These are phyloP conservation scores for Oxyura jamaicensis DNA, from an alignment of 2,113 vertebrate species.

Conservation along the genomic window DNA sequence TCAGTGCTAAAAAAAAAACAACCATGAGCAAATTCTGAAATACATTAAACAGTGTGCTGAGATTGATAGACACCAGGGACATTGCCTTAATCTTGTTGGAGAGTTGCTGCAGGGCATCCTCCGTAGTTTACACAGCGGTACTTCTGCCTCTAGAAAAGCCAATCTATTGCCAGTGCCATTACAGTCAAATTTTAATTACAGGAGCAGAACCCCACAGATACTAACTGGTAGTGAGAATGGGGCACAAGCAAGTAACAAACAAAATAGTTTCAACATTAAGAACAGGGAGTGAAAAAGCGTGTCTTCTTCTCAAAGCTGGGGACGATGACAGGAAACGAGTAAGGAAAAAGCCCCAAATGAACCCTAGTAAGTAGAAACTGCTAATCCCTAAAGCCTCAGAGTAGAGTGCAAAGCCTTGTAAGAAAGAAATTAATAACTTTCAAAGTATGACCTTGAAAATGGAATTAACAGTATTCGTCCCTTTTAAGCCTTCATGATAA, in stretches of 20 bases:
- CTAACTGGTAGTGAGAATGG: neutral
- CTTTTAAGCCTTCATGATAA: slow-evolving; percentile 76
- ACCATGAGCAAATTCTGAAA: slow-evolving; percentile 46
- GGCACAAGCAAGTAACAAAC: neutral
- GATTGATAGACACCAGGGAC: slow-evolving; percentile 66
- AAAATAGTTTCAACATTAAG: slow-evolving; percentile 13
- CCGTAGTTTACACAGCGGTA: neutral
- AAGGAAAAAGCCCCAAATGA: slow-evolving; percentile 30
- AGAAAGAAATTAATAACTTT: slow-evolving; percentile 79
- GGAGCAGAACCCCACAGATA: neutral
- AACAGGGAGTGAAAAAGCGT: slow-evolving; percentile 25
- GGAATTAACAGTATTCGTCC: slow-evolving; percentile 74
- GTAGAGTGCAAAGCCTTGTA: slow-evolving; percentile 61
- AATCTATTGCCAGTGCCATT: slow-evolving; percentile 10
- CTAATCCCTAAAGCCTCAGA: slow-evolving; percentile 74
- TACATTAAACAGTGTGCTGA: slow-evolving; percentile 21
- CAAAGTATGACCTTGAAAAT: slow-evolving; percentile 77
- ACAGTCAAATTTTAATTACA: slow-evolving; percentile 40
- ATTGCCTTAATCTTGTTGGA: slow-evolving; percentile 59
- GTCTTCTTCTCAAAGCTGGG: neutral
- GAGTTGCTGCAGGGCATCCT: slow-evolving; percentile 53
- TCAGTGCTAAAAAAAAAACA: slow-evolving; percentile 37
- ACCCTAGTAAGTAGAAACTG: slow-evolving; percentile 53
- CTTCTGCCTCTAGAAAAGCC: slow-evolving; percentile 34
- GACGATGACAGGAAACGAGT: neutral